Conservation (phyloP, 2,888 invertebrate species). For the Nephrotoma flavescens region DNA sequence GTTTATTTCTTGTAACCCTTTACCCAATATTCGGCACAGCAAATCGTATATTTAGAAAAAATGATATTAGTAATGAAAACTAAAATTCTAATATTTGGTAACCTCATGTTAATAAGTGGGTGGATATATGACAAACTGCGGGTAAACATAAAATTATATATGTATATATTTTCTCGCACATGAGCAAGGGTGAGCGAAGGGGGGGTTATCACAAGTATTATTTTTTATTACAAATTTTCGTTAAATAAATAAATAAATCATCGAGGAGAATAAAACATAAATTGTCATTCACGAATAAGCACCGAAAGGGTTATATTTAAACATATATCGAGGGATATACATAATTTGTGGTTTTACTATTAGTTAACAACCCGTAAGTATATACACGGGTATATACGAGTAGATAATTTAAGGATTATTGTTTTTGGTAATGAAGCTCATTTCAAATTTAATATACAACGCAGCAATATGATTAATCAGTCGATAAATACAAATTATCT, state of each 20-base stretch:
- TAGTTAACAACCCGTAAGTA: background rate
- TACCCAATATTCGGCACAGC: background rate
- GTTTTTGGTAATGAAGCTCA: background rate
- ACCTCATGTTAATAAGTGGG: background rate
- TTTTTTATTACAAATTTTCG: background rate
- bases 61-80: background rate
- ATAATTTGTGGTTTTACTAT: conserved; percentile 3
- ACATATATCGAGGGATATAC: background rate
- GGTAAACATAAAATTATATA: background rate
- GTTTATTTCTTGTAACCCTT: background rate
- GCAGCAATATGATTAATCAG: background rate
- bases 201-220: background rate
- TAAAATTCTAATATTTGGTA: background rate
- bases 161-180: background rate
- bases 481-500: background rate
- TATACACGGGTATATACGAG: background rate
- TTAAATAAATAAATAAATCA: conserved; percentile 2
- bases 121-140: background rate
- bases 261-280: background rate
- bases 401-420: background rate
- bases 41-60: background rate
- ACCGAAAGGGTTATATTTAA: conserved; percentile 1
- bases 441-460: background rate
- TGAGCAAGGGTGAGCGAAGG: background rate
- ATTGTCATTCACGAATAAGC: conserved; percentile 3